These are phyloP conservation scores for Heteromurus nitidus DNA, from an alignment of 2,888 invertebrate genomes.

Conservation along the genomic window DNA sequence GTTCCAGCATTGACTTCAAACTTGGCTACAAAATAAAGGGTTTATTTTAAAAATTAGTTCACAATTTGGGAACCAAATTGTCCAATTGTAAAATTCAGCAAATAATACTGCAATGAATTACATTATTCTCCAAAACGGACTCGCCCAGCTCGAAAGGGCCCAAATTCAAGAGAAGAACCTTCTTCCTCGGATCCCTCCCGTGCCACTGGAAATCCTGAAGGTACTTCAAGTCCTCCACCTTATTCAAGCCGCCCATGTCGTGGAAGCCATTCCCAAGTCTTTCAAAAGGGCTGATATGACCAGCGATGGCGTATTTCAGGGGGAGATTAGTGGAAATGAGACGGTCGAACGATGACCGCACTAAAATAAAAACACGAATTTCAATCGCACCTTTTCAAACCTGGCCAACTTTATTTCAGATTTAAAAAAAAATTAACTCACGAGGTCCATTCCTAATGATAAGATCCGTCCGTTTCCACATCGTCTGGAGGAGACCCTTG, in stretches of 20 bases:
- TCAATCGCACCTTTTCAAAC: neutral
- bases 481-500: slow-evolving; percentile 64
- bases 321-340: slow-evolving; percentile 80
- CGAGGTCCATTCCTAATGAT: slow-evolving; percentile 65
- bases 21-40: too few relatives aligned
- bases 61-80: neutral
- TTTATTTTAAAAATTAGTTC: too few relatives aligned
- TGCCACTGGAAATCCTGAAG: slow-evolving; percentile 51
- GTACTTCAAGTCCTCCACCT: slow-evolving; percentile 22
- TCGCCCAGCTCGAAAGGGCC: neutral
- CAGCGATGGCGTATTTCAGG: slow-evolving; percentile 81
- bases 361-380: slow-evolving; percentile 27
- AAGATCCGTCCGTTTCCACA: slow-evolving; percentile 69
- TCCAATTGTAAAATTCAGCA: neutral
- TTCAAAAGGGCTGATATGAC: slow-evolving; percentile 80
- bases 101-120: neutral
- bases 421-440: too few relatives aligned
- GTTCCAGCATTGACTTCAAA: slow-evolving; percentile 31
- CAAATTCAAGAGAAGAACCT: slow-evolving; percentile 57
- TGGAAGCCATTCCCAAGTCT: slow-evolving; percentile 77
- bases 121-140: slow-evolving; percentile 50
- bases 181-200: slow-evolving; percentile 11
- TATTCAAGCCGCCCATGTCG: slow-evolving; percentile 62
- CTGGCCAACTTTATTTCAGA: too few relatives aligned
- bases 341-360: slow-evolving; percentile 78